Conservation (phyloP, 2,797 vertebrate species). For the Alosa sapidissima region DNA sequence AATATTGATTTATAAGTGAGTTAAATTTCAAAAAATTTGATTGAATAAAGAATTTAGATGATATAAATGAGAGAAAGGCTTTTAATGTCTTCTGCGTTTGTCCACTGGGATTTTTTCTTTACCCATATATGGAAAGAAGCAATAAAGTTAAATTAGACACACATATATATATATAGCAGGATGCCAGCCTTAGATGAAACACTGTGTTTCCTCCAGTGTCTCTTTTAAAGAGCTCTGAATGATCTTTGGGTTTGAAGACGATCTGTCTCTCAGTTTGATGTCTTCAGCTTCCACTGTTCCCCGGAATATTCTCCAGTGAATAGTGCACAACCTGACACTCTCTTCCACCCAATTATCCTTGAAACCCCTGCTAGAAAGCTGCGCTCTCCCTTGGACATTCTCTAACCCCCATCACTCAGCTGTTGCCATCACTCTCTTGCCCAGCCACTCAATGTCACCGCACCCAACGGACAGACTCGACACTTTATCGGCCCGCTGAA, state of each 20-base stretch:
- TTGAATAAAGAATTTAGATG: not conserved
- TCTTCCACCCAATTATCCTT: conserved; percentile 71
- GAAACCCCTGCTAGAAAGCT: conserved; percentile 55
- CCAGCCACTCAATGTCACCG: conserved; percentile 43
- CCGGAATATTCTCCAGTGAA: conserved; percentile 46
- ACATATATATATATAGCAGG: not conserved
- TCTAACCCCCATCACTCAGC: conserved; percentile 56
- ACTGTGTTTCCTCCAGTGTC: not conserved
- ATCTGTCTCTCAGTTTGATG: conserved; percentile 48
- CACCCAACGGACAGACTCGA: not conserved
- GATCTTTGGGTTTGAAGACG: conserved; percentile 6
- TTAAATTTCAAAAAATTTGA: not conserved
- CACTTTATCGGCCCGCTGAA: not conserved
- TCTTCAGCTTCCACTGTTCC: conserved; percentile 49
- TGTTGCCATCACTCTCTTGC: conserved; percentile 48
- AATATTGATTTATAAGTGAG: not conserved
- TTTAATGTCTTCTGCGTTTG: not conserved
- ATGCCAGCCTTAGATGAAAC: not conserved
- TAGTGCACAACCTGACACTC: conserved; percentile 54
- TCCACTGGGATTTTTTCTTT: not conserved
- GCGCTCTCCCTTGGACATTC: conserved; percentile 57
- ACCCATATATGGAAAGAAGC: not conserved
- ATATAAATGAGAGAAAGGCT: not conserved
- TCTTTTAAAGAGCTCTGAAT: not conserved
- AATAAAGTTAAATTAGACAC: not conserved